A percentile compares a stretch with the other conserved stretches of the same genome.
Evolutionary conservation across 2,888 invertebrate species (phyloP).

Genomic region (Cartodere bifasciata): DNA sequence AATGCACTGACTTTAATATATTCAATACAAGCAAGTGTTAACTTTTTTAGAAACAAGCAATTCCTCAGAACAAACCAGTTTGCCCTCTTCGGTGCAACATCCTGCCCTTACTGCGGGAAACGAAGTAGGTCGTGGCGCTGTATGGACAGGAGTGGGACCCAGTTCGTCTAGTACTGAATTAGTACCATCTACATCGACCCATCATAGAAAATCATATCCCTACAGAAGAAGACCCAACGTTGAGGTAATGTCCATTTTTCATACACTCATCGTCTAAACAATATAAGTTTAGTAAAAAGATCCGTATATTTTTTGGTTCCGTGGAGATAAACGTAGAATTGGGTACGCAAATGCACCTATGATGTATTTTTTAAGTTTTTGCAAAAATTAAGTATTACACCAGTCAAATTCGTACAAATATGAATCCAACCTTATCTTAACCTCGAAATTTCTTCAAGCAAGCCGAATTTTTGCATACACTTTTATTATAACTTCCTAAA

Average conservation of each 20-base stretch:
- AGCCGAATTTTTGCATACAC: no score
- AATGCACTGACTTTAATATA: no score
- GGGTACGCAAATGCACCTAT: no score
- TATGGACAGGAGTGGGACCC: not conserved
- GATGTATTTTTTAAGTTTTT: no score
- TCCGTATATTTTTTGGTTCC: no score
- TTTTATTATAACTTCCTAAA: no score
- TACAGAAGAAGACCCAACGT: conserved; percentile 24
- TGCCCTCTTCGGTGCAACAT: conserved; percentile 20
- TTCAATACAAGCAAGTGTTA: not conserved
- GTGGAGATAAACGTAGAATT: not conserved
- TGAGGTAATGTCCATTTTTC: no score
- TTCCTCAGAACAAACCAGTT: conserved; percentile 16
- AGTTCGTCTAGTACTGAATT: conserved; percentile 24
- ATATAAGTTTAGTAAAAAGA: no score
- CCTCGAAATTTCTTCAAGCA: no score
- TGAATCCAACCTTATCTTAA: no score
- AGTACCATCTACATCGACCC: conserved; percentile 34
- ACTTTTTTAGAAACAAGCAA: conserved; percentile 8
- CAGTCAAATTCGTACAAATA: no score
- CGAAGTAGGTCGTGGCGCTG: conserved; percentile 20
- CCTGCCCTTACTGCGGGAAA: conserved; percentile 30
- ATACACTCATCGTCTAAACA: not conserved
- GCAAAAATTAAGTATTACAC: no score
- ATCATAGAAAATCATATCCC: conserved; percentile 19